A percentile compares a stretch with the other conserved stretches of the same genome.
Evolutionary conservation across 2,888 invertebrate species (phyloP).

Genomic region (Plebejus argus): DNA sequence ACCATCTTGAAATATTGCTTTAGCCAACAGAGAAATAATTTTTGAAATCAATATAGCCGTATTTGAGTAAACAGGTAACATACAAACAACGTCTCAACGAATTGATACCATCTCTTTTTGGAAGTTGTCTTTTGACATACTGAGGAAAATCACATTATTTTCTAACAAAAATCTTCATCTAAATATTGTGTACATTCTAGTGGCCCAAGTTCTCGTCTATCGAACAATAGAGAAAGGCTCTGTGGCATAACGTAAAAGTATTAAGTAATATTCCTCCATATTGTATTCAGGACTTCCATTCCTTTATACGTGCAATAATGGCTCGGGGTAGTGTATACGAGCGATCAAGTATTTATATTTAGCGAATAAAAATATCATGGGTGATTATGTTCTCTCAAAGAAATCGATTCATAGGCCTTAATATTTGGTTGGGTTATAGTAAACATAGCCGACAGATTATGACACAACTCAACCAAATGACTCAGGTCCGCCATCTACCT

Average conservation of each 20-base stretch:
- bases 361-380: too few relatives aligned
- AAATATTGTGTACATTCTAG: not conserved
- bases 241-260: conserved; percentile 28
- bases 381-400: too few relatives aligned
- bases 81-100: too few relatives aligned
- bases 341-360: not conserved
- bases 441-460: too few relatives aligned
- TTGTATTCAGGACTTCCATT: conserved; percentile 22
- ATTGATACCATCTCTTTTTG: not conserved
- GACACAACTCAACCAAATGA: too few relatives aligned
- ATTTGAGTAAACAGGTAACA: too few relatives aligned
- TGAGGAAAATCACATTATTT: not conserved
- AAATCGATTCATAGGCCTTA: too few relatives aligned
- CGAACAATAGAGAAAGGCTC: conserved; percentile 21
- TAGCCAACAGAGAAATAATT: not conserved
- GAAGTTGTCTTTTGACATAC: not conserved
- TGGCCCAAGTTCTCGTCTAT: not conserved
- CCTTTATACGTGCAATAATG: conserved; percentile 28
- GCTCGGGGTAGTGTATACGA: conserved; percentile 7
- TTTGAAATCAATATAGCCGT: too few relatives aligned
- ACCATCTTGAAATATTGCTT: not conserved
- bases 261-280: conserved; percentile 30
- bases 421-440: too few relatives aligned
- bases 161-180: not conserved
- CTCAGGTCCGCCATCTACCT: too few relatives aligned